phyloP scores from a whole-genome alignment of 1,140 invertebrate genomes.

The Liolophura sinensis region DNA sequence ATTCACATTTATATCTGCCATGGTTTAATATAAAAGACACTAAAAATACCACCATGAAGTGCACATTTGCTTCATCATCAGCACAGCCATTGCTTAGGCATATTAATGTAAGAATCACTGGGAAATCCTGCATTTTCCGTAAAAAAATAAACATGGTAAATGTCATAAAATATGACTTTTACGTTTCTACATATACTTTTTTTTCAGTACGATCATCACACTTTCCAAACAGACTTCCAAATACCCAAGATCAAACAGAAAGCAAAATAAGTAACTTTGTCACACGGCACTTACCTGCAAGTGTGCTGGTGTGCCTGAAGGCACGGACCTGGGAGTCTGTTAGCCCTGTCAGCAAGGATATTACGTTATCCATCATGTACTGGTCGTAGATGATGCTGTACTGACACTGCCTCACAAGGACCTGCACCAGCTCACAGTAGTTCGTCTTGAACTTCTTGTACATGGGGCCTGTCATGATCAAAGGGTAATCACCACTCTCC shows the following conservation, averaged over 20 bases:
- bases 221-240: neutral
- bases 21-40: too few species aligned
- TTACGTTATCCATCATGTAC: constrained; percentile 98
- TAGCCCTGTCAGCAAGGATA: constrained; percentile 93
- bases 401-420: constrained; percentile 95
- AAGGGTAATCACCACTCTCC: constrained; percentile 98
- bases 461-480: constrained; percentile 94
- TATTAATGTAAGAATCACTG: too few species aligned
- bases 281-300: constrained; percentile 72
- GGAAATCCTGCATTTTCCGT: too few species aligned
- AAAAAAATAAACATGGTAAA: neutral
- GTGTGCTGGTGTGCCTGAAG: constrained; percentile 98
- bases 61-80: too few species aligned
- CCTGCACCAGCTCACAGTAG: constrained; percentile 98
- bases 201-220: too few species aligned
- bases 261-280: constrained; percentile 6
- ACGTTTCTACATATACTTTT: neutral
- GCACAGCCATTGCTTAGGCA: too few species aligned
- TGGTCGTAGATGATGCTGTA: constrained; percentile 99
- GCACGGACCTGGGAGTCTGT: constrained; percentile 98
- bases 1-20: too few species aligned
- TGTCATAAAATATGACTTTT: neutral
- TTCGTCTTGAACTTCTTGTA: constrained; percentile 97
- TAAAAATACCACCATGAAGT: too few species aligned
- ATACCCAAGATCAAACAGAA: constrained; percentile 8